A percentile compares a stretch with the other conserved stretches of the same genome.
phyloP scores from a whole-genome alignment of 2,113 vertebrate species.

The Scatophagus argus region DNA sequence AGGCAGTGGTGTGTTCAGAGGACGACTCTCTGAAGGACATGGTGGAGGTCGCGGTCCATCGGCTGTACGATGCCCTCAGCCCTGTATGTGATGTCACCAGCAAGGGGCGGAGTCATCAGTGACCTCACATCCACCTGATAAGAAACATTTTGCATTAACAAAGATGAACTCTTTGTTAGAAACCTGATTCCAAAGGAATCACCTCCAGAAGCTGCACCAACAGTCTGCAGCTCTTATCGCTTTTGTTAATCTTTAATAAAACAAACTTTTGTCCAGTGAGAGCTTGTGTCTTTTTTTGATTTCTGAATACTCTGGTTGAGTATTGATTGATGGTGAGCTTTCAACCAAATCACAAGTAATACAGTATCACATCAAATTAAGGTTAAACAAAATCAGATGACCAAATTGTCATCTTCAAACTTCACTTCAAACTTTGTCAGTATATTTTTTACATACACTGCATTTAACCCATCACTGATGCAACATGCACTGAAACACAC shows the following conservation, averaged over 20 bases:
- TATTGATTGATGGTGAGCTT: too few relatives aligned
- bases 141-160: background rate
- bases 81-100: slow-evolving; percentile 71
- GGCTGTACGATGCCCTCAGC: slow-evolving; percentile 91
- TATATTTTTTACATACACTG: too few relatives aligned
- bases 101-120: background rate
- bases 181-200: slow-evolving; percentile 62
- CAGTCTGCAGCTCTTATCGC: background rate
- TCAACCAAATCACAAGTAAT: background rate
- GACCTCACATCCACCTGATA: background rate
- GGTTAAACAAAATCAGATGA: too few relatives aligned
- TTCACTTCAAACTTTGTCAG: too few relatives aligned
- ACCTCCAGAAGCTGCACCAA: background rate
- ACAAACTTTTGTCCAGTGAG: slow-evolving; percentile 15
- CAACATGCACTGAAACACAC: too few relatives aligned
- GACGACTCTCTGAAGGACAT: slow-evolving; percentile 93
- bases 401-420: too few relatives aligned
- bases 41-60: slow-evolving; percentile 91
- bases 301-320: too few relatives aligned
- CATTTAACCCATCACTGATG: too few relatives aligned
- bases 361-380: too few relatives aligned
- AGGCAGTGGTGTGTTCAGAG: slow-evolving; percentile 89
- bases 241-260: slow-evolving; percentile 24
- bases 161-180: slow-evolving; percentile 37
- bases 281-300: too few relatives aligned